Conservation (phyloP, 1,140 invertebrate species). For the Drosophila burlai region DNA sequence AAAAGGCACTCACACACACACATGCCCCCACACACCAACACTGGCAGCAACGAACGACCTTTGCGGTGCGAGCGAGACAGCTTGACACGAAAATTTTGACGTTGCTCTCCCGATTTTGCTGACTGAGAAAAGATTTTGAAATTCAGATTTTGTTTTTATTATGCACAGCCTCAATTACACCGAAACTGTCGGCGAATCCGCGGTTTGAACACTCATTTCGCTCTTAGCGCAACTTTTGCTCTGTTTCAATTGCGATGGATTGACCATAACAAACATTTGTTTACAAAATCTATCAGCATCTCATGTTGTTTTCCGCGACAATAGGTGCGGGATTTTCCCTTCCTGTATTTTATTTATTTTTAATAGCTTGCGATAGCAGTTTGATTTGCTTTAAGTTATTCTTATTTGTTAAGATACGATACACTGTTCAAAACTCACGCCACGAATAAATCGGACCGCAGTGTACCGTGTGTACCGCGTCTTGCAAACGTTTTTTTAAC, state of each 20-base stretch:
- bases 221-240: slow-evolving; percentile 1
- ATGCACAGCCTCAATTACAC: slow-evolving; percentile 7
- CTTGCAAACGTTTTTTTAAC: no score
- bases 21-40: slow-evolving; percentile 18
- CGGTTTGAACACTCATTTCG: neutral
- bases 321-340: neutral
- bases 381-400: neutral
- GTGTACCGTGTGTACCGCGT: no score
- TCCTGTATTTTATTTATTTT: neutral
- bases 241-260: slow-evolving; percentile 5
- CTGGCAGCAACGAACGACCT: slow-evolving; percentile 43
- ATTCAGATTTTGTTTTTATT: slow-evolving; percentile 7
- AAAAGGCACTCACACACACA: slow-evolving; percentile 6
- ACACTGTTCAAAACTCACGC: slow-evolving; percentile 6
- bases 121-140: slow-evolving; percentile 19
- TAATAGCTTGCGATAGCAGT: neutral
- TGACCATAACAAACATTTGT: slow-evolving; percentile 5
- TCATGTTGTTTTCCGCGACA: neutral
- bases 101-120: slow-evolving; percentile 12
- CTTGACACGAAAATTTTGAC: slow-evolving; percentile 14
- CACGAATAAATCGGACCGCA: neutral
- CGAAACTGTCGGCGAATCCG: slow-evolving; percentile 5
- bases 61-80: slow-evolving; percentile 45
- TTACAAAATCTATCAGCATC: neutral
- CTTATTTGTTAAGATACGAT: neutral